Evolutionary conservation across 2,888 invertebrate species (phyloP).

Genomic region (Choreutis nemorana): DNA sequence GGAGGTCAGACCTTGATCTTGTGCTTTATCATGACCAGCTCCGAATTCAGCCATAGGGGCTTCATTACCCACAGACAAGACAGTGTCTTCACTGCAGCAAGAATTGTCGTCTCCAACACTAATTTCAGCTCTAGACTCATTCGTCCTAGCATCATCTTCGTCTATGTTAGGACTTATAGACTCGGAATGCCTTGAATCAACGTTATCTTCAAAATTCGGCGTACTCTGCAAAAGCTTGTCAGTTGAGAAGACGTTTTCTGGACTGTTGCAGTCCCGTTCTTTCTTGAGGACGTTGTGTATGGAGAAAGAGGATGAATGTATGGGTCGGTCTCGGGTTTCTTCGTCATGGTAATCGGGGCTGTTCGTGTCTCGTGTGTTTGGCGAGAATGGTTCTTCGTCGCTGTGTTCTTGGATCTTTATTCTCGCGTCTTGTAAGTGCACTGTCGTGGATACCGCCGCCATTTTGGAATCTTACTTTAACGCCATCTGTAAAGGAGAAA

Average conservation of each 20-base stretch:
- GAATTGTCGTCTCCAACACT: slow-evolving; percentile 68
- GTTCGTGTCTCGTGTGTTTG: slow-evolving; percentile 45
- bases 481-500: slow-evolving; percentile 42
- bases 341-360: slow-evolving; percentile 50
- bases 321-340: slow-evolving; percentile 33
- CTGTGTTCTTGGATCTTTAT: slow-evolving; percentile 55
- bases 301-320: slow-evolving; percentile 50
- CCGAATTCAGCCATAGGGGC: slow-evolving; percentile 56
- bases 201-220: slow-evolving; percentile 40
- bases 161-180: slow-evolving; percentile 35
- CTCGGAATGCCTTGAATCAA: slow-evolving; percentile 32
- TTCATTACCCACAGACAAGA: slow-evolving; percentile 83
- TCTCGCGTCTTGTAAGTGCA: slow-evolving; percentile 39
- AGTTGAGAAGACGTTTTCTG: slow-evolving; percentile 58
- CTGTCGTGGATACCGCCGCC: slow-evolving; percentile 56
- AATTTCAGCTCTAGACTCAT: slow-evolving; percentile 37
- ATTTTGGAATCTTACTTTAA: slow-evolving; percentile 30
- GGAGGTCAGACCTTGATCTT: slow-evolving; percentile 51
- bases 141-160: slow-evolving; percentile 33
- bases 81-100: slow-evolving; percentile 80
- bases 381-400: slow-evolving; percentile 55
- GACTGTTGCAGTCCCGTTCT: slow-evolving; percentile 50
- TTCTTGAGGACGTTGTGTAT: slow-evolving; percentile 61
- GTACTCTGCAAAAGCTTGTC: slow-evolving; percentile 54
- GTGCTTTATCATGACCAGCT: slow-evolving; percentile 21